Base-by-base conservation (phyloP, 2,113 vertebrate genomes). In the Pelecanus crispus region DNA sequence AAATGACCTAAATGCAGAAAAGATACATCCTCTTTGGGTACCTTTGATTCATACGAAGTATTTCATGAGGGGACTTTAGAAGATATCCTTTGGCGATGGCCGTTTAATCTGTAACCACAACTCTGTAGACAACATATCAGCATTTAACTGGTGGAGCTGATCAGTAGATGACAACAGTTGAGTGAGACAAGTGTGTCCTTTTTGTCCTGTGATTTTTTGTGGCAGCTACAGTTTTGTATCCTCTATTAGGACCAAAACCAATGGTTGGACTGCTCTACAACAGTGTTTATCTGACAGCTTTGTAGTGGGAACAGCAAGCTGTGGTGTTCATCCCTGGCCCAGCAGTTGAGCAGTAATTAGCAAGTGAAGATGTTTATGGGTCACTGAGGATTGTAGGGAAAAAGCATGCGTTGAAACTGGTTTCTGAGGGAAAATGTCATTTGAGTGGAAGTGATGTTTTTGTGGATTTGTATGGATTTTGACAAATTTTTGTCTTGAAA, bases 271-370 rank as follows among this genome's bases (percentile, higher is more conserved):
- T 47, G 13, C 40, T 45, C 52, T 45, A 11, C 25, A 55, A 2
- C 8, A 45, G 61, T 8, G 1, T 7, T n/a, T 38, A 20, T 4
- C 65, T 58, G 29, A 12, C 52, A 80, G 52, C 29, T 71, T 25
- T 77, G 36, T 55, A 26, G 20, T 72, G 67, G 62, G 45, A 93
- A 9, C 7, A 47, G 24, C 14, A 82, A 21, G 36, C 40, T 88
- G 79, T 88, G 79, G 17, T 1, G 4, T 55, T 67, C 34, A 26
- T 58, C 0, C 0, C 47, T 10, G 17, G 11, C 8, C 70, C 74
- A 59, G 21, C 0, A 2, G 24, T 65, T 44, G 15, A 75, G 7
- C 62, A 75, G 47, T 65, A 65, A 75, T 87, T 75, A 79, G 6
- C 34, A 55, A 81, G 6, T 59, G 50, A 81, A 77, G 42, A 71